These are phyloP conservation scores for Drosophila kikkawai DNA, from an alignment of 1,140 invertebrate species.

Conservation along the genomic window DNA sequence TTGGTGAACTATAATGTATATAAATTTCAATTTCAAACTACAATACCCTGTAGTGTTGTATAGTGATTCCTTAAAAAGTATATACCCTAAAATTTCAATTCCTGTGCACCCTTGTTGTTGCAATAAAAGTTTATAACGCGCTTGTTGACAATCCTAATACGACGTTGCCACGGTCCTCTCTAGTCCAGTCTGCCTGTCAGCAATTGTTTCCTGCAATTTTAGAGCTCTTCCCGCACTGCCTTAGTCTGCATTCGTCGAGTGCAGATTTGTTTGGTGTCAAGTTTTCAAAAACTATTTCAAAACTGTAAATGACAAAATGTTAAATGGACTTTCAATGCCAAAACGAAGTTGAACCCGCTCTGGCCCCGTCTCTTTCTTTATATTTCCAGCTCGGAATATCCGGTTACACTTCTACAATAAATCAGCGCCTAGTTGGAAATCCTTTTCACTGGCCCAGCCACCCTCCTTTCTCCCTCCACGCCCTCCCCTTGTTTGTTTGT, in stretches of 20 bases:
- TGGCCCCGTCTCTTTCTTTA: constrained; percentile 13
- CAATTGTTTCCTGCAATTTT: constrained; percentile 80
- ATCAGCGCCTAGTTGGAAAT: constrained; percentile 76
- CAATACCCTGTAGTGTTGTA: neutral
- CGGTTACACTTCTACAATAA: constrained; percentile 80
- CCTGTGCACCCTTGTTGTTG: constrained; percentile 46
- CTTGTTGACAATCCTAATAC: constrained; percentile 81
- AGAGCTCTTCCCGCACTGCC: constrained; percentile 41
- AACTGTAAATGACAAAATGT: constrained; percentile 85
- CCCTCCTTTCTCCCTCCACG: neutral
- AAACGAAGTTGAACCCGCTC: constrained; percentile 40
- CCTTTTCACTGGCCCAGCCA: constrained; percentile 20
- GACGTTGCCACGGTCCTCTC: constrained; percentile 41
- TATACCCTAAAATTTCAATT: neutral
- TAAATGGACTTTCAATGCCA: constrained; percentile 84
- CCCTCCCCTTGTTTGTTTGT: constrained; percentile 70
- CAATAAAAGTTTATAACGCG: constrained; percentile 82
- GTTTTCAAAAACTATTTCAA: constrained; percentile 84
- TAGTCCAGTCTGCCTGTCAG: constrained; percentile 55
- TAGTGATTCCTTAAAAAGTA: neutral
- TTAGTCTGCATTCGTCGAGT: constrained; percentile 14
- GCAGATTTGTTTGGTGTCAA: constrained; percentile 79
- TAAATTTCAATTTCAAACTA: too few relatives aligned
- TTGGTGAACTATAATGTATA: too few relatives aligned
- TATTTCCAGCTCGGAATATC: constrained; percentile 61